Evolutionary conservation across 2,888 invertebrate genomes (phyloP), one percentile per base, ranked within the genome.

Genomic region (Amiota minor): DNA sequence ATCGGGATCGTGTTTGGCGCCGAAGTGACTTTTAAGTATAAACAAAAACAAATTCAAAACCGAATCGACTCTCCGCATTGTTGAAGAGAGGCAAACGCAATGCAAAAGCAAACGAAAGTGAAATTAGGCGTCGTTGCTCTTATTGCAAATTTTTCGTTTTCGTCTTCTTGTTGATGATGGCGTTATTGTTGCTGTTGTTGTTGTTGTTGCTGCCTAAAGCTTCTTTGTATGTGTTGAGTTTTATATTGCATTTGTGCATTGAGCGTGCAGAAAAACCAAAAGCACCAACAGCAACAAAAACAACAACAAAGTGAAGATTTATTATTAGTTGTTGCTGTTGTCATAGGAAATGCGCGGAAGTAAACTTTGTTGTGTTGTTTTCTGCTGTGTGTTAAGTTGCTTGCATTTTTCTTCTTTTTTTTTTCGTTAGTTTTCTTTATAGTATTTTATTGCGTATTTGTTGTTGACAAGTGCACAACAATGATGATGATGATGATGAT

Each of bases 31-130:
- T 35, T 35, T 35, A 0, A 35, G 35, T 35, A 35, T 6, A 53
- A 68, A 12, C 67, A 68, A 8, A 35, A 50, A 45, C 62, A 62
- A 45, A 23, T n/a, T 6, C 35, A 12, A 23, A 62, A 18, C 59
- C 59, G 59, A 11, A 59, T 9, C 8, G 6, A 2, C 53, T 35
- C 6, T 35, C 35, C 35, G 4, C 23, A 23, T 2, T 23, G 50
- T 11, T 50, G 50, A 11, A 50, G n/a, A 59, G n/a, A 64, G 45
- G 9, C 14, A 64, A 45, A 45, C 35, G 70, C 64, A 56, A 45
- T 45, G 77, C 53, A 81, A 80, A 84, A 78, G 83, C 82, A 86
- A 86, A 85, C 80, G 85, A 85, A 85, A 85, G 86, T 87, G 86
- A 87, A 86, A 87, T 82, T 35, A 35, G 35, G 35, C 35, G 3